phyloP scores from a whole-genome alignment of 1,140 invertebrate species.

The Piezodorus guildinii region DNA sequence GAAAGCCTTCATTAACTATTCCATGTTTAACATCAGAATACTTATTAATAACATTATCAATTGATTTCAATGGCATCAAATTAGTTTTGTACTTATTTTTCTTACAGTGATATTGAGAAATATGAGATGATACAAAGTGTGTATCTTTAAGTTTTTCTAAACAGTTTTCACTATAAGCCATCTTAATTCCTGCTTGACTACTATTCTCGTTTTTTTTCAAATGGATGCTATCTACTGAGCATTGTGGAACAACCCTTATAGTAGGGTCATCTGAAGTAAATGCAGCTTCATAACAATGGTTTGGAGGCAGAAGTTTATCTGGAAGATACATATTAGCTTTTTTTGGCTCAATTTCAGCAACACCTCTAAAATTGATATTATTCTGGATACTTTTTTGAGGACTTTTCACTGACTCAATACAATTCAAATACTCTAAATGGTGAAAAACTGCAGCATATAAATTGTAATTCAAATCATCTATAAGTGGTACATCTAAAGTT shows the following conservation, averaged over 20 bases:
- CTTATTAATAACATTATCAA: background rate
- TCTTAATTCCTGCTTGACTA: background rate
- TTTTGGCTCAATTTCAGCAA: background rate
- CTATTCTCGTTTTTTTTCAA: constrained; percentile 16
- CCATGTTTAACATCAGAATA: background rate
- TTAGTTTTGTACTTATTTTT: background rate
- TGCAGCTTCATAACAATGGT: constrained; percentile 35
- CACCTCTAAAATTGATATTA: too few relatives aligned
- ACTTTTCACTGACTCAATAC: constrained; percentile 4
- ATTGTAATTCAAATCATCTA: constrained; percentile 18
- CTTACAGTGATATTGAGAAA: background rate
- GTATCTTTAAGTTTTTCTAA: background rate
- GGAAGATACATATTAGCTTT: background rate
- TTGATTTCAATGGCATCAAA: background rate
- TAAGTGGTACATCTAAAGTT: constrained; percentile 17
- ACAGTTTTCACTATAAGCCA: background rate
- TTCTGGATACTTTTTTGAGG: background rate
- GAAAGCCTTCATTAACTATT: background rate
- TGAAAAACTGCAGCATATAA: constrained; percentile 20
- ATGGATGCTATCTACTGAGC: constrained; percentile 30
- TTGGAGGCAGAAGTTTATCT: constrained; percentile 14
- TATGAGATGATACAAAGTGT: background rate
- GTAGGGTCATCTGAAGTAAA: constrained; percentile 34
- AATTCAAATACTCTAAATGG: constrained; percentile 4
- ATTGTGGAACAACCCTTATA: constrained; percentile 32